Evolutionary conservation across 2,888 invertebrate species (phyloP), one percentile per base, ranked within the genome.

Genomic region (Tetragonula carbonaria): DNA sequence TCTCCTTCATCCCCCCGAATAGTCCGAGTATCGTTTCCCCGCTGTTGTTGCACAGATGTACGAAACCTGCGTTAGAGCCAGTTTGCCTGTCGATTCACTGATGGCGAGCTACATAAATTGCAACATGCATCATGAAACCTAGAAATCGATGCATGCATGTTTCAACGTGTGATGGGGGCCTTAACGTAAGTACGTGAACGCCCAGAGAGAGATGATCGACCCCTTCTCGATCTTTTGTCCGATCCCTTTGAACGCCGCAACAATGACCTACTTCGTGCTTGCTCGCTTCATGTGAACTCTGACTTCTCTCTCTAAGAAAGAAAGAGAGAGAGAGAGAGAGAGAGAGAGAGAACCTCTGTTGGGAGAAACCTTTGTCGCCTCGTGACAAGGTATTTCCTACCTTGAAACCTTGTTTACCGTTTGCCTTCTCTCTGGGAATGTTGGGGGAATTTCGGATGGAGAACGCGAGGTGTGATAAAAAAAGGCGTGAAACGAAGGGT

Each of bases 221-320:
- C 81, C 88, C 65, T 55, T 55, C 80, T 81, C 81, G 80, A 85
- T 79, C 78, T 74, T 84, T 79, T 65, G 71, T 38, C 18, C 84
- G 87, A 88, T 66, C 78, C 53, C n/a, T 62, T 67, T 70, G 68
- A 59, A 59, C 55, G 68, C 82, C 18, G 68, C 74, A 81, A 87
- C 90, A 84, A 84, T 86, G 86, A 89, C 88, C 88, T 72, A 87
- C 86, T 86, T 89, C 84, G 81, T 76, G 72, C 55, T 80, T 63
- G 79, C 79, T 75, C 38, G 70, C 13, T 57, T 55, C 74, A 70
- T 13, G 68, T 53, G 51, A 62, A 45, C 45, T 45, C 45, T 45
- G 38, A 80, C 68, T 73, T 14, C 62, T 73, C 71, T 66, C 68
- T 57, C 21, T 33, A 28, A 28, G 28, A 28, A 28, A 28, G 23